Evolutionary conservation across 1,140 invertebrate genomes (phyloP), one percentile per base, ranked within the genome.

Genomic region (Drosophila nasuta): DNA sequence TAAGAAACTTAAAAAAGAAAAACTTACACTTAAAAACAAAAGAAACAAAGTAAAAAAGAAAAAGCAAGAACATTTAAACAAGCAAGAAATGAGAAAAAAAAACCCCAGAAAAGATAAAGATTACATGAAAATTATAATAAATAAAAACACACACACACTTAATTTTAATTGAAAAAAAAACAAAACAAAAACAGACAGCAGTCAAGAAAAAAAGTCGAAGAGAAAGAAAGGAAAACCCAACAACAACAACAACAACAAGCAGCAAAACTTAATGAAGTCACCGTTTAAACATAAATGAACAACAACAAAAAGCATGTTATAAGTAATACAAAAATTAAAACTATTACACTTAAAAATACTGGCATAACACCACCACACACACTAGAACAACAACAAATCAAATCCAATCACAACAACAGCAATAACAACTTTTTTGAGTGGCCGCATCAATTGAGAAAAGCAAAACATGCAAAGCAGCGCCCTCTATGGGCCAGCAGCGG

Each of bases 1-100:
- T 88, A 87, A 87, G 83, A 86, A 87, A 87, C 71, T 80, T 82
- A 69, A 79, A 89, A 82, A 79, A 78, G 79, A 77, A 46, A 75
- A 88, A 79, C 75, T 81, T 91, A 91, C 82, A 91, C 87, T 88
- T 85, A 91, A 87, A 87, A 87, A 87, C 70, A 54, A 79, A 63
- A 65, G 63, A 68, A 33, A 59, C 72, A 65, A 73, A 79, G 75
- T 65, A 79, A 67, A 79, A 56, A 56, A 56, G 71, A 77, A 77
- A 87, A 57, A 35, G 62, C 38, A 70, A 71, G 79, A 73, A 91
- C 79, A 79, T 71, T 76, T 83, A 89, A 83, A 80, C 68, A 91
- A 91, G 68, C 73, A 74, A 75, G 66, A 73, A 68, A 77, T 57
- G 76, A 73, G 54, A 68, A 81, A 81, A 72, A 52, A 81, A 25